A percentile compares a stretch with the other conserved stretches of the same genome.
Evolutionary conservation across 2,888 invertebrate species (phyloP).

Genomic region (Amphipoea oculea): DNA sequence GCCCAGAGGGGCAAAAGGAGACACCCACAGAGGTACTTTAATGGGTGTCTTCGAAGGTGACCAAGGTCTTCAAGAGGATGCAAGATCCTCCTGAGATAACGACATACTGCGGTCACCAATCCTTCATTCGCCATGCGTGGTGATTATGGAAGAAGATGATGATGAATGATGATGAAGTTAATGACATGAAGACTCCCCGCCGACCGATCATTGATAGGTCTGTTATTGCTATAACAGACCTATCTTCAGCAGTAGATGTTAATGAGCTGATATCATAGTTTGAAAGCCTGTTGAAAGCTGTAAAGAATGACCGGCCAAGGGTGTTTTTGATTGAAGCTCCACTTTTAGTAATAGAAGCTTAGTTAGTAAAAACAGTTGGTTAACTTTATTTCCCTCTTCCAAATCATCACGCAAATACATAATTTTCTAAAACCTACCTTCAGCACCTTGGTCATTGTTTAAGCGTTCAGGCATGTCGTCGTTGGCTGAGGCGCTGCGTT

Average conservation of each 20-base stretch:
- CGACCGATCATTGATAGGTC: conserved; percentile 33
- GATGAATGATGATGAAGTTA: conserved; percentile 51
- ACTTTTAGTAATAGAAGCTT: conserved; percentile 23
- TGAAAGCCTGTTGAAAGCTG: conserved; percentile 9
- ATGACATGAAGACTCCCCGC: conserved; percentile 32
- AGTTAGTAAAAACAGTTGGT: conserved; percentile 22
- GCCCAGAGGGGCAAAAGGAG: neutral
- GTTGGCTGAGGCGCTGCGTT: conserved; percentile 84
- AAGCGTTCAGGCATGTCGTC: conserved; percentile 88
- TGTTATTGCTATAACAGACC: conserved; percentile 7
- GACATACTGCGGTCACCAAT: conserved; percentile 34
- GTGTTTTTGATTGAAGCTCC: conserved; percentile 30
- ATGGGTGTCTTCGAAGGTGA: conserved; percentile 12
- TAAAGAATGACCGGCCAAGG: conserved; percentile 17
- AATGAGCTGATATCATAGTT: conserved; percentile 20
- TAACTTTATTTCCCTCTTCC: conserved; percentile 47
- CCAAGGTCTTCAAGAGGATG: conserved; percentile 12
- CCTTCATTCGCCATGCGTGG: conserved; percentile 53
- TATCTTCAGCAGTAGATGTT: conserved; percentile 33
- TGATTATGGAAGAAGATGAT: conserved; percentile 61
- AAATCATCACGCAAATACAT: conserved; percentile 59
- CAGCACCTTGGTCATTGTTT: conserved; percentile 88
- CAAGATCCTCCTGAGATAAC: neutral
- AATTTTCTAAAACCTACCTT: conserved; percentile 79
- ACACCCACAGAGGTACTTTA: conserved; percentile 5